Conservation (phyloP, 2,888 invertebrate genomes). For the Fragum fragum region DNA sequence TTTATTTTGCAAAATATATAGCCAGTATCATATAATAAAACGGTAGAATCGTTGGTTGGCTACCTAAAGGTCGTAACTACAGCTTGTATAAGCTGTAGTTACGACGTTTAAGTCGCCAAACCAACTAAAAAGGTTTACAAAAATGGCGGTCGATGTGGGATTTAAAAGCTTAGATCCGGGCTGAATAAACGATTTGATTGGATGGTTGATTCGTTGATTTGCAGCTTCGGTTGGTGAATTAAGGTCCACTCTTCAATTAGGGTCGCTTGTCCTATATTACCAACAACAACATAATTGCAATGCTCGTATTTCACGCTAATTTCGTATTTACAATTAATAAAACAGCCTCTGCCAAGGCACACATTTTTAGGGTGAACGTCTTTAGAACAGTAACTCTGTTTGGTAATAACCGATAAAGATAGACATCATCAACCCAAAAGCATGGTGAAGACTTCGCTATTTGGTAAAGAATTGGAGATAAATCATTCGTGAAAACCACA, state of each 20-base stretch:
- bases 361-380: background rate
- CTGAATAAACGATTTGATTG: no score
- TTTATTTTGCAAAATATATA: no score
- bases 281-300: background rate
- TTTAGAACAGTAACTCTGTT: background rate
- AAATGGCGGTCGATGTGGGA: no score
- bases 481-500: slow-evolving; percentile 8
- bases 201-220: no score
- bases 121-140: no score
- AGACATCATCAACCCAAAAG: slow-evolving; percentile 25
- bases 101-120: no score
- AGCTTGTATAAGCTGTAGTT: no score
- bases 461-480: background rate
- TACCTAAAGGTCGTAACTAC: no score
- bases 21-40: no score
- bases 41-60: no score
- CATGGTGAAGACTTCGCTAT: slow-evolving; percentile 8
- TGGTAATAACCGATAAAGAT: background rate
- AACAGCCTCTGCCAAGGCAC: background rate
- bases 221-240: no score
- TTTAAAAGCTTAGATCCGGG: no score
- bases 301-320: background rate
- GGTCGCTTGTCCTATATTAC: background rate
- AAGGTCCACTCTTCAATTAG: background rate
- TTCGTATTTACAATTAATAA: background rate